A percentile compares a stretch with the other conserved stretches of the same genome.
phyloP scores from a whole-genome alignment of 2,797 vertebrate genomes.

The Sebastes paucispinis region DNA sequence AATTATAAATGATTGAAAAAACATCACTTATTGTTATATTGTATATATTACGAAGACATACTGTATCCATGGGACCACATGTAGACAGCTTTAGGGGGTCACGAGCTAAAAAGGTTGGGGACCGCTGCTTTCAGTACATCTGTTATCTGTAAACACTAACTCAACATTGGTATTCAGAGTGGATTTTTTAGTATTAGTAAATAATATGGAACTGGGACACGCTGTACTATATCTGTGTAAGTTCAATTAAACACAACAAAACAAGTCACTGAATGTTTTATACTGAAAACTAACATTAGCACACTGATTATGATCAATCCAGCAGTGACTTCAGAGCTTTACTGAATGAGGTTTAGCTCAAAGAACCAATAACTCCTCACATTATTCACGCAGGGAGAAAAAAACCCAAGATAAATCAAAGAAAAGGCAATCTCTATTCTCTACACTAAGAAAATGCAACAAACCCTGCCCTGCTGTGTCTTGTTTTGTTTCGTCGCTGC shows the following conservation, averaged over 20 bases:
- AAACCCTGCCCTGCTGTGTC: constrained; percentile 18
- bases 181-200: background rate
- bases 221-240: background rate
- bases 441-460: constrained; percentile 1
- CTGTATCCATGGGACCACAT: background rate
- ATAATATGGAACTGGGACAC: background rate
- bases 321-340: background rate
- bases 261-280: background rate
- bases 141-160: background rate
- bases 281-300: background rate
- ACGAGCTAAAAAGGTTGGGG: background rate
- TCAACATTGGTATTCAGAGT: background rate
- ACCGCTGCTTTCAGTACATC: background rate
- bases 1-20: background rate
- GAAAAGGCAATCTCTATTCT: background rate
- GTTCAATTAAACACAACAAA: constrained; percentile 20
- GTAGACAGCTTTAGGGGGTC: background rate
- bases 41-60: background rate
- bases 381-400: constrained; percentile 15
- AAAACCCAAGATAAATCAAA: constrained; percentile 31
- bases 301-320: background rate
- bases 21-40: background rate
- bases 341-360: constrained; percentile 11
- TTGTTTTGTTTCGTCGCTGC: constrained; percentile 46
- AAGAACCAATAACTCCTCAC: constrained; percentile 4